Evolutionary conservation across 2,888 invertebrate genomes (phyloP), one percentile per base, ranked within the genome.

Genomic region (Ischnus inquisitorius): DNA sequence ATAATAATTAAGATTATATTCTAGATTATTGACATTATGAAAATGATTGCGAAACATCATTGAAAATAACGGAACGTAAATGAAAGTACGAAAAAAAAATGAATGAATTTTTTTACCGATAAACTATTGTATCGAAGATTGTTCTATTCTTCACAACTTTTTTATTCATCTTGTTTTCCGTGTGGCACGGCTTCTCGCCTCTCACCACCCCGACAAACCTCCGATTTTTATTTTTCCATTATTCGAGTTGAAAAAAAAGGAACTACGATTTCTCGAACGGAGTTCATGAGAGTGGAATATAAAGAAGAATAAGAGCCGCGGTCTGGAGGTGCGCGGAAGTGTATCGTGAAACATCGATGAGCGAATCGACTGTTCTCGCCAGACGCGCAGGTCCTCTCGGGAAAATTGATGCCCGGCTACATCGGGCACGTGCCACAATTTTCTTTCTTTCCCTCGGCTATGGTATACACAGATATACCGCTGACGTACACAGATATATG

Each of bases 341-440:
- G 39, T 72, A 41, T 64, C 74, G 48, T 19, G n/a, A 48, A 28
- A 62, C 28, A 68, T 68, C 41, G 60, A 57, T 68, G 77, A 46
- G 54, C 39, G 25, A 77, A 57, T 60, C 65, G 74, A 54, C 64
- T 57, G 43, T 67, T 60, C 22, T 51, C 82, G 25, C 65, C 62
- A 62, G n/a, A 67, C 28, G 65, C 57, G 57, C 72, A 82, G 74
- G 48, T 57, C 28, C 67, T 78, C 62, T 16, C 5, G 62, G 62
- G 82, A 78, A 78, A 78, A 82, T 82, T 54, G 72, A 82, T 78
- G 77, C 74, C 25, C 43, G 22, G n/a, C 34, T 48, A 57, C 65
- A 71, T 77, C 51, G 51, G 34, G 39, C 64, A 74, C 78, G 64
- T 78, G 74, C 68, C 51, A 64, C 74, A 64, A 79, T 65, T 75